phyloP scores from a whole-genome alignment of 1,140 invertebrate genomes.

The Drosophila ambigua region DNA sequence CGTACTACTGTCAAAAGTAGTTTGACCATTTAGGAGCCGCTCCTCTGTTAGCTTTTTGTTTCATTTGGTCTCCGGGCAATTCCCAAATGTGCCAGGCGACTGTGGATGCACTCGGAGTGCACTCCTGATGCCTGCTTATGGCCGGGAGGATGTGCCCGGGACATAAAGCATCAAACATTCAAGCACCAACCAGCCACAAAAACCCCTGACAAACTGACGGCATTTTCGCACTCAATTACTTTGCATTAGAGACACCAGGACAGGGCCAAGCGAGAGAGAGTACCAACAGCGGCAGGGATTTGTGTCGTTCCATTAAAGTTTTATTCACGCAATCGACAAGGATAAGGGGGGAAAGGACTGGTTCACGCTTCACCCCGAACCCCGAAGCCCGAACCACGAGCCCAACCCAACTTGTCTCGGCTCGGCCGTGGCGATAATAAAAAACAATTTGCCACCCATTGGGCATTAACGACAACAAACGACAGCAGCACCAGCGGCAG shows the following conservation, averaged over 20 bases:
- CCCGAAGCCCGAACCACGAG: conserved; percentile 1
- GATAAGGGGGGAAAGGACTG: conserved; percentile 11
- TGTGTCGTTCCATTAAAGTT: conserved; percentile 84
- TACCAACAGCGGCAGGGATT: conserved; percentile 62
- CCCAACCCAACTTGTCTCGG: conserved; percentile 31
- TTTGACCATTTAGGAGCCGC: conserved; percentile 48
- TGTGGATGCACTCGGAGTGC: conserved; percentile 52
- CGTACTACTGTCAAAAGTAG: conserved; percentile 42
- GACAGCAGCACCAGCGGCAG: conserved; percentile 52
- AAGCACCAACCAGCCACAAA: conserved; percentile 47
- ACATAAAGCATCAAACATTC: conserved; percentile 55
- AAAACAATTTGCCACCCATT: conserved; percentile 84
- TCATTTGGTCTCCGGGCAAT: conserved; percentile 20
- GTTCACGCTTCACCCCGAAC: conserved; percentile 53
- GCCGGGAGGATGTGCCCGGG: conserved; percentile 47
- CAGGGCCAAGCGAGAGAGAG: conserved; percentile 7
- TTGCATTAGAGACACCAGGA: conserved; percentile 76
- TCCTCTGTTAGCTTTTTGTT: conserved; percentile 4
- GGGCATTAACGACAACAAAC: conserved; percentile 82
- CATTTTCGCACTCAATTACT: conserved; percentile 84
- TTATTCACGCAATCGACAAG: conserved; percentile 79
- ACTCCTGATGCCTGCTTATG: conserved; percentile 49
- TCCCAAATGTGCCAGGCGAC: conserved; percentile 20
- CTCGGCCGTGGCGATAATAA: conserved; percentile 69
- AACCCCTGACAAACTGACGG: conserved; percentile 62